A percentile compares a stretch with the other conserved stretches of the same genome.
These are phyloP conservation scores for Danio jaintianensis DNA, from an alignment of 2,797 vertebrate species.

Conservation along the genomic window DNA sequence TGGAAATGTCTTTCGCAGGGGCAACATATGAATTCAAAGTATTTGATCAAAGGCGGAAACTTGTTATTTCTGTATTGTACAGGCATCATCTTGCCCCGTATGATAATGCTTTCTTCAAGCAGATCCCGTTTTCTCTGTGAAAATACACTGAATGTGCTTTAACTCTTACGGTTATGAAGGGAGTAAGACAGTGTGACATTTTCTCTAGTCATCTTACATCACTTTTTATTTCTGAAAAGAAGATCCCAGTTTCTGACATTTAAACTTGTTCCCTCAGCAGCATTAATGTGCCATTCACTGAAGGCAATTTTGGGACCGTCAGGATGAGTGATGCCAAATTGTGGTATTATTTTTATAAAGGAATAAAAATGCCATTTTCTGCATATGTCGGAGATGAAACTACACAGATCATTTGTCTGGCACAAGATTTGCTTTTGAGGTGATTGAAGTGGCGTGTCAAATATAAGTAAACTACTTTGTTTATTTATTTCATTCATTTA, in stretches of 20 bases:
- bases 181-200: slow-evolving; percentile 38
- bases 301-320: slow-evolving; percentile 33
- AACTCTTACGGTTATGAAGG: slow-evolving; percentile 5
- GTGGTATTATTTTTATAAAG: slow-evolving; percentile 24
- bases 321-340: slow-evolving; percentile 41
- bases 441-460: slow-evolving; percentile 39
- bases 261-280: slow-evolving; percentile 31
- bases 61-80: slow-evolving; percentile 44
- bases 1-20: slow-evolving; percentile 42
- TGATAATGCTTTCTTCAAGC: slow-evolving; percentile 37
- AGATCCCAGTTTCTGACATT: slow-evolving; percentile 38
- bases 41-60: slow-evolving; percentile 52
- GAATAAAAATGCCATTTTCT: slow-evolving; percentile 22
- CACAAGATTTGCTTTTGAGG: slow-evolving; percentile 20
- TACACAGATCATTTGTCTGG: slow-evolving; percentile 11
- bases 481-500: too few species aligned
- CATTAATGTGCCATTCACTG: slow-evolving; percentile 27
- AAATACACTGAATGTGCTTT: slow-evolving; percentile 29
- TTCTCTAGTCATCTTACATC: slow-evolving; percentile 40
- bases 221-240: slow-evolving; percentile 21
- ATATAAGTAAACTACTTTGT: neutral
- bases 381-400: slow-evolving; percentile 1
- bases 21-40: slow-evolving; percentile 45
- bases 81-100: slow-evolving; percentile 35
- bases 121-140: slow-evolving; percentile 14